These are phyloP conservation scores for Ametastegia equiseti DNA, from an alignment of 2,888 invertebrate species.

Conservation along the genomic window DNA sequence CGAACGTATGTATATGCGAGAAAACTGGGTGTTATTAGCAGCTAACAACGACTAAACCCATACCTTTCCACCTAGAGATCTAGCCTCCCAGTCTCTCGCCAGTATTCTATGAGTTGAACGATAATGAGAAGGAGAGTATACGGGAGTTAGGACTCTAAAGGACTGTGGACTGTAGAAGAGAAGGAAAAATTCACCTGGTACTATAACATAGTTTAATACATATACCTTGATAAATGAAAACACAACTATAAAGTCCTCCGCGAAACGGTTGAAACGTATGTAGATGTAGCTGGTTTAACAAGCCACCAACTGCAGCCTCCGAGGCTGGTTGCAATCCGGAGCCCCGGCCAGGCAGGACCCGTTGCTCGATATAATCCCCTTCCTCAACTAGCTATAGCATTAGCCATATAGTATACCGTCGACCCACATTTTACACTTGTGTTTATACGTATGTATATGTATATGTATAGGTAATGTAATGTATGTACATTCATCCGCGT, in stretches of 20 bases:
- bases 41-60: background rate
- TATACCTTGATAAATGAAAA: constrained; percentile 31
- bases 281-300: constrained; percentile 42
- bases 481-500: background rate
- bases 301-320: constrained; percentile 27
- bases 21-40: background rate
- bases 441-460: background rate
- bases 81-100: no score
- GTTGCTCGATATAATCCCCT: constrained; percentile 42
- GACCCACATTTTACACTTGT: constrained; percentile 45
- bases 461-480: no score
- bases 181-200: background rate
- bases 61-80: no score
- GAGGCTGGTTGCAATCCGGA: background rate
- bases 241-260: constrained; percentile 33
- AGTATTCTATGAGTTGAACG: no score
- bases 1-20: background rate
- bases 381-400: constrained; percentile 17
- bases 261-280: constrained; percentile 38
- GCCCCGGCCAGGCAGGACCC: constrained; percentile 12
- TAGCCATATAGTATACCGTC: constrained; percentile 10
- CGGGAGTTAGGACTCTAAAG: no score
- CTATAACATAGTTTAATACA: background rate
- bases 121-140: no score
- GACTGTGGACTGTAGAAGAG: no score